These are phyloP conservation scores for Premnoplex brunnescens DNA, from an alignment of 2,797 vertebrate genomes.

Conservation along the genomic window DNA sequence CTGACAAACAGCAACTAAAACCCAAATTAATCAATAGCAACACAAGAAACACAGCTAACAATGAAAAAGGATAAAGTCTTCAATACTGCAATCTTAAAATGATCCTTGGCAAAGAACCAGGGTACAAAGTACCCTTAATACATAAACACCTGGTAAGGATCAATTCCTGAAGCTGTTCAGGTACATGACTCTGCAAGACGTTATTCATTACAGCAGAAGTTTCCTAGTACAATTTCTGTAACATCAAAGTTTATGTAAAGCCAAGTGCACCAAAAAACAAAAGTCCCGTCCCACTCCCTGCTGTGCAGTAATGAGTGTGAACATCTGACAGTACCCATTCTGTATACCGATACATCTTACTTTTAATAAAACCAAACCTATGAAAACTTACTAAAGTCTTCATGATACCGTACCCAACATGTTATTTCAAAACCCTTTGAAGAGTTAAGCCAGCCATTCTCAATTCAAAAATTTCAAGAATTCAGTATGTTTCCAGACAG, in stretches of 20 bases:
- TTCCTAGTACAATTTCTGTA: neutral
- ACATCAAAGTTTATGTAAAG: neutral
- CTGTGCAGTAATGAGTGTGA: neutral
- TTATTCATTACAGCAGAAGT: neutral
- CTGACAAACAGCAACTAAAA: neutral
- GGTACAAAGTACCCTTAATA: neutral
- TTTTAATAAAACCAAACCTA: neutral
- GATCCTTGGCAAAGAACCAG: neutral
- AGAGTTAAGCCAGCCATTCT: neutral
- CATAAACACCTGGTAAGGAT: neutral
- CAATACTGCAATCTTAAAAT: neutral
- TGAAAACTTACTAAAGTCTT: neutral
- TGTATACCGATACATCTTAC: neutral
- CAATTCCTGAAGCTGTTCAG: neutral
- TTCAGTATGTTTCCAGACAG: neutral
- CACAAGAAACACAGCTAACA: neutral
- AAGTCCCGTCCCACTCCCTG: neutral
- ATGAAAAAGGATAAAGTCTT: neutral
- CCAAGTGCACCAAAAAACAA: accelerated
- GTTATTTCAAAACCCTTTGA: neutral
- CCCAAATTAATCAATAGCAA: neutral
- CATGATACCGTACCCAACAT: neutral
- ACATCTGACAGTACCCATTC: neutral
- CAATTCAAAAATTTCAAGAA: neutral
- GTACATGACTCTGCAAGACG: accelerated